Percentiles rank a stretch among this genome's conserved stretches.
Conservation (phyloP, 1,140 invertebrate species). For the Mya arenaria region DNA sequence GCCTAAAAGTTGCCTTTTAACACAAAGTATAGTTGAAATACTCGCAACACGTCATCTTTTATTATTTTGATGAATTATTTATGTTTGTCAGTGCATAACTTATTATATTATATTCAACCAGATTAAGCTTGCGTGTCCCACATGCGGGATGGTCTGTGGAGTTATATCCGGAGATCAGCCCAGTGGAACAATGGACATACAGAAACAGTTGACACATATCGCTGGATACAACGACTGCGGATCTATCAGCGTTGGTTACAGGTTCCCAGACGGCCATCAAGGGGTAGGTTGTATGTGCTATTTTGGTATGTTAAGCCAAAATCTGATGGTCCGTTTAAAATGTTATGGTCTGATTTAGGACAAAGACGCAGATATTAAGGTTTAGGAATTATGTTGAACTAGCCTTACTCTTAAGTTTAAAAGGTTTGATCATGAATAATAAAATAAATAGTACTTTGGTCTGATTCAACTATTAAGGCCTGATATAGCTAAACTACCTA, state of each 20-base stretch:
- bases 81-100: too few relatives aligned
- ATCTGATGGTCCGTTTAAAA: background rate
- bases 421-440: background rate
- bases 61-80: too few relatives aligned
- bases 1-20: too few relatives aligned
- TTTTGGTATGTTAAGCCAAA: background rate
- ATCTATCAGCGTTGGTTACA: constrained; percentile 38
- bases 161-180: constrained; percentile 58
- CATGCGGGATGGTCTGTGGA: constrained; percentile 56
- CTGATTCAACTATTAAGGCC: background rate
- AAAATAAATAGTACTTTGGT: background rate
- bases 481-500: background rate
- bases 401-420: background rate
- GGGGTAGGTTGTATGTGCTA: constrained; percentile 36
- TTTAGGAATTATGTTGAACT: background rate
- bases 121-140: constrained; percentile 44
- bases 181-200: constrained; percentile 40
- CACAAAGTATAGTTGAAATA: too few relatives aligned
- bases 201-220: background rate
- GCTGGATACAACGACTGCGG: constrained; percentile 31
- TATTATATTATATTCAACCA: too few relatives aligned
- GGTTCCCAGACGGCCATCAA: constrained; percentile 52
- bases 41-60: too few relatives aligned
- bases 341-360: too few relatives aligned
- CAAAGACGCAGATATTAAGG: background rate